Conservation (phyloP, 1,140 invertebrate species). For the Glomeris maerens region DNA sequence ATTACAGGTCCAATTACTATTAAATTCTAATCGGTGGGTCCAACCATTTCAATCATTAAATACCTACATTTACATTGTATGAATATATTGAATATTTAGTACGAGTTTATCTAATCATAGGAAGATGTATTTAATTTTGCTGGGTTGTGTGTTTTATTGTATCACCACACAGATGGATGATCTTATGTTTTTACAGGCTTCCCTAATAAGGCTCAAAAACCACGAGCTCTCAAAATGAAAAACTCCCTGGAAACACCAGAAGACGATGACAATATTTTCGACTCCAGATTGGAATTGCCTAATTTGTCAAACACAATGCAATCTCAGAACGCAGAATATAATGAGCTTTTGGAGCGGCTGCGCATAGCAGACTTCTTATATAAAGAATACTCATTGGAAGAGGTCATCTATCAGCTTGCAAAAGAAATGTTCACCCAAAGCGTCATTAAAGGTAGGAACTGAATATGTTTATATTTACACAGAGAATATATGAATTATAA, state of each 20-base stretch:
- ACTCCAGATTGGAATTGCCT: constrained; percentile 19
- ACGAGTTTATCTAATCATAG: too few relatives aligned
- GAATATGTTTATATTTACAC: background rate
- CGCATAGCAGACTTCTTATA: constrained; percentile 48
- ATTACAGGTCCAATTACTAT: too few relatives aligned
- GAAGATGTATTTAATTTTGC: too few relatives aligned
- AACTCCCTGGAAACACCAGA: too few relatives aligned
- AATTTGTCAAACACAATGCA: constrained; percentile 5
- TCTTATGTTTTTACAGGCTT: too few relatives aligned
- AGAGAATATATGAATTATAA: background rate
- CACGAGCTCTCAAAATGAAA: too few relatives aligned
- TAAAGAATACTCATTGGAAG: constrained; percentile 54
- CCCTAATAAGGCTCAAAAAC: constrained; percentile 8
- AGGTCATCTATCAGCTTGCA: constrained; percentile 57
- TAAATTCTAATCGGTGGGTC: too few relatives aligned
- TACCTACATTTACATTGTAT: too few relatives aligned
- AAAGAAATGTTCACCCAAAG: constrained; percentile 60
- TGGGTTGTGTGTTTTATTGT: too few relatives aligned
- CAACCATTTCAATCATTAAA: too few relatives aligned
- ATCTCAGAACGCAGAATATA: constrained; percentile 38
- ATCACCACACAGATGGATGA: too few relatives aligned
- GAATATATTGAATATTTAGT: too few relatives aligned
- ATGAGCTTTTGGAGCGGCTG: constrained; percentile 40
- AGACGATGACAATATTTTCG: constrained; percentile 8
- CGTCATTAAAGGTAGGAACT: constrained; percentile 37